Evolutionary conservation across 2,113 vertebrate species (phyloP), one percentile per base, ranked within the genome.

Genomic region (Jaculus jaculus): DNA sequence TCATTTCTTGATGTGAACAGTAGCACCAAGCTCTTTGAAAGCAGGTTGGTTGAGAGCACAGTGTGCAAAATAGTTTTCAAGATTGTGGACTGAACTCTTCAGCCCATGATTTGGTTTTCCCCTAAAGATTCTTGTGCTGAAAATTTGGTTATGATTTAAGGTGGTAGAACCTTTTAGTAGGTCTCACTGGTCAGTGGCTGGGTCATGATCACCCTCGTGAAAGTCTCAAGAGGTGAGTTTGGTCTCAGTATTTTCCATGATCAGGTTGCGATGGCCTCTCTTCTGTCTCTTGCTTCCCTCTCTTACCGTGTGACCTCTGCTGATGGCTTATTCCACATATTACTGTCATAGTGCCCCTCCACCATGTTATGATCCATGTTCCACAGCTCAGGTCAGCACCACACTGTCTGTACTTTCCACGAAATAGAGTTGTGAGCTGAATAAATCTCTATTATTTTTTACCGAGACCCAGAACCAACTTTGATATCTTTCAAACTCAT

Each of bases 1-100:
- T 84, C 73, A 69, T 86, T 69, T 13, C 13, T 81, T 28, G 12
- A 71, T 79, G 69, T 71, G 73, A 81, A 12, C 26, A 58, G n/a
- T 75, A 63, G 65, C 32, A 80, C 7, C 58, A 66, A 84, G 10
- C 39, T 51, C 18, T 63, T 32, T 93, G 69, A 65, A 91, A 86
- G 60, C 66, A 24, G 8, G 11, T 51, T 87, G 24, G 20, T 9
- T 71, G 39, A 85, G 4, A 74, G 12, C 60, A 80, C 17, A 81
- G 12, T 81, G 28, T 85, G 28, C 68, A 71, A 79, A 79, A 74
- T 84, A 23, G 66, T 84, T 39, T 74, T 63, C 30, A 32, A 61
- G 12, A 10, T 17, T 77, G 24, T 73, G n/a, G 54, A 54, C 13
- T 66, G 34, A 63, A 65, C n/a, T 79, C 30, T 73, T 51, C 30